Base-by-base conservation (phyloP, 1,140 invertebrate species). In the Drosophila dunni region DNA sequence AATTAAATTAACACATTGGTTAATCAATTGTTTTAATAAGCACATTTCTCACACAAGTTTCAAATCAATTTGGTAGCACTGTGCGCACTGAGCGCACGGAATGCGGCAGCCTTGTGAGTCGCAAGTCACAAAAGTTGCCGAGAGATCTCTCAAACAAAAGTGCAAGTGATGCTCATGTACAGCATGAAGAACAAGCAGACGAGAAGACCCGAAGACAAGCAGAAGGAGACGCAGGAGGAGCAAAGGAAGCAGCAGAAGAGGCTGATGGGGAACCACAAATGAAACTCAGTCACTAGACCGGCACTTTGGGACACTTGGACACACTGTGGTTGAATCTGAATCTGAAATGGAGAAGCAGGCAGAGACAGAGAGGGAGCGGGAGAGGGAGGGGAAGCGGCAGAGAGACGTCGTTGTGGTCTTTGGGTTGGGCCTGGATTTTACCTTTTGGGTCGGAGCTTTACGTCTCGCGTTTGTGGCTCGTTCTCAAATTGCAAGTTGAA, bases 161-260 rank as follows among this genome's bases (percentile, higher is more conserved):
- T 89, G 85, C 84, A 89, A 89, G 84, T 89, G 84, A 89, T 89
- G 84, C 84, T 90, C 84, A 89, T 89, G 84, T 89, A 60, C 66
- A 67, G 75, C 66, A 77, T 42, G 40, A 42, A 42, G 65, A 29
- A 29, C 50, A 60, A 54, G 62, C 50, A 42, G 65, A 29, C 24
- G 13, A 33, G 20, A 46, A 13, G 20, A 44, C 38, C 7, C 38
- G 8, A 9, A 36, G 34, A 24, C 9, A 1, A 40, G 46, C 20
- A 29, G 20, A 10, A 24, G 46, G 36, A 42, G 13, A 56, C 17
- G 61, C 46, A 8, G 44, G 6, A 9, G 45, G 20, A n/a, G n/a
- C 0, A 40, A 40, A 15, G 17, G 20, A 10, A 24, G 46, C 36
- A 42, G 13, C 50, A 40, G 61, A 9, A 56, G 24, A 29, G 0